Evolutionary conservation across 2,888 invertebrate species (phyloP).

Genomic region (Aleiodes testaceus): DNA sequence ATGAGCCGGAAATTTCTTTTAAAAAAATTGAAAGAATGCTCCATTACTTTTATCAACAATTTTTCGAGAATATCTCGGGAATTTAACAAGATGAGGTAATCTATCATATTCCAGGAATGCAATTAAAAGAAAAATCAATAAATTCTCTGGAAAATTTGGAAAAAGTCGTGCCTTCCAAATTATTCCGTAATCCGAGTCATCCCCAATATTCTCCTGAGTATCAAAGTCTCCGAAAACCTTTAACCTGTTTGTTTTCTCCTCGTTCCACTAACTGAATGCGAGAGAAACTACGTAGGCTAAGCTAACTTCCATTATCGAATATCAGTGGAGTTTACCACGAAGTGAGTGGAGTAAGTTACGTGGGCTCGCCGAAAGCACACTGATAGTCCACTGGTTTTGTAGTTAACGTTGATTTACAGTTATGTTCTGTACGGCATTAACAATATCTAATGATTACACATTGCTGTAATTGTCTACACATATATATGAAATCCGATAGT

Average conservation of each 20-base stretch:
- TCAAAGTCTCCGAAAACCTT: constrained; percentile 8
- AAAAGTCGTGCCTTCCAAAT: too few relatives aligned
- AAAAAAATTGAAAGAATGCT: too few relatives aligned
- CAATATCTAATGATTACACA: constrained; percentile 66
- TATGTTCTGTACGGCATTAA: constrained; percentile 65
- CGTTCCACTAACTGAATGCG: constrained; percentile 5
- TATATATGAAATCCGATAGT: constrained; percentile 37
- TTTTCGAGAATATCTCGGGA: too few relatives aligned
- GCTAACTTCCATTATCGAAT: constrained; percentile 60
- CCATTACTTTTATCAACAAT: too few relatives aligned
- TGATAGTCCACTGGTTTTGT: constrained; percentile 58
- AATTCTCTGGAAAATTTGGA: too few relatives aligned
- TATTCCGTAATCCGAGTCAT: background rate
- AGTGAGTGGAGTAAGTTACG: constrained; percentile 56
- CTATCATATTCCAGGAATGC: too few relatives aligned
- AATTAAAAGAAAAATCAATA: too few relatives aligned
- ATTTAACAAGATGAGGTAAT: too few relatives aligned
- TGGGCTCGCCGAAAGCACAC: constrained; percentile 59
- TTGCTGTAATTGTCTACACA: constrained; percentile 60
- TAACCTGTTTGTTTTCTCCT: constrained; percentile 21
- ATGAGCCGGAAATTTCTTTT: too few relatives aligned
- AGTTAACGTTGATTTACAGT: constrained; percentile 68
- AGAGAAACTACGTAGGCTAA: constrained; percentile 27
- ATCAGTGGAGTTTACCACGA: constrained; percentile 50
- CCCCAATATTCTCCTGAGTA: background rate